Conservation (phyloP, 2,888 invertebrate genomes). For the Gandaritis pyraliata region DNA sequence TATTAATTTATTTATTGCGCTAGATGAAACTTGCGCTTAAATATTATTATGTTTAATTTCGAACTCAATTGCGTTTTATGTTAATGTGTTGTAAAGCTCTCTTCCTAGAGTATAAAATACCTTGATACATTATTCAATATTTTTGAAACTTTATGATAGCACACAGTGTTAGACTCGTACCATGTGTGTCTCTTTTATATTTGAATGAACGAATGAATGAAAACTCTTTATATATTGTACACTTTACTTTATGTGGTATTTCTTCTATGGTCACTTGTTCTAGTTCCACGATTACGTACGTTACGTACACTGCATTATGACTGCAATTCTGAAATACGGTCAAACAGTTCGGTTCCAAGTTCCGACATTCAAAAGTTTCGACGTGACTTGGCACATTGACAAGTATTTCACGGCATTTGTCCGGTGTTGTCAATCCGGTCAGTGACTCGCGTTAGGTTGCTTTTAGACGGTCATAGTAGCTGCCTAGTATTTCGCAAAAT, state of each 20-base stretch:
- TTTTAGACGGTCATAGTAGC: constrained; percentile 40
- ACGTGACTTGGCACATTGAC: constrained; percentile 71
- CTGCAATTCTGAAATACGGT: constrained; percentile 57
- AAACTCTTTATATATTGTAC: too few species aligned
- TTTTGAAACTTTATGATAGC: too few species aligned
- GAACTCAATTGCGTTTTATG: too few species aligned
- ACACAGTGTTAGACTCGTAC: too few species aligned
- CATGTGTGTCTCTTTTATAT: too few species aligned
- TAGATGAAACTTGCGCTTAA: too few species aligned
- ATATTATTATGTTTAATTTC: neutral
- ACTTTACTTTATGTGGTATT: too few species aligned
- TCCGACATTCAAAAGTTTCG: constrained; percentile 38
- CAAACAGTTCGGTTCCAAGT: constrained; percentile 40
- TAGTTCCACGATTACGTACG: constrained; percentile 36
- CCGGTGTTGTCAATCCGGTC: constrained; percentile 69
- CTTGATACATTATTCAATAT: too few species aligned
- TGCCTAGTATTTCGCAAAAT: neutral
- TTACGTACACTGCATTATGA: constrained; percentile 63
- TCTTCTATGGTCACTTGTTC: too few species aligned
- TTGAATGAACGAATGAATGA: too few species aligned
- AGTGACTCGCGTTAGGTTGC: constrained; percentile 56
- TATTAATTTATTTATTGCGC: neutral
- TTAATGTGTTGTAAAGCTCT: too few species aligned
- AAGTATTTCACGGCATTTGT: constrained; percentile 73
- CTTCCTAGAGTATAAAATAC: too few species aligned